Conservation (phyloP, 1,140 invertebrate species). For the Geopemphigus sp. region DNA sequence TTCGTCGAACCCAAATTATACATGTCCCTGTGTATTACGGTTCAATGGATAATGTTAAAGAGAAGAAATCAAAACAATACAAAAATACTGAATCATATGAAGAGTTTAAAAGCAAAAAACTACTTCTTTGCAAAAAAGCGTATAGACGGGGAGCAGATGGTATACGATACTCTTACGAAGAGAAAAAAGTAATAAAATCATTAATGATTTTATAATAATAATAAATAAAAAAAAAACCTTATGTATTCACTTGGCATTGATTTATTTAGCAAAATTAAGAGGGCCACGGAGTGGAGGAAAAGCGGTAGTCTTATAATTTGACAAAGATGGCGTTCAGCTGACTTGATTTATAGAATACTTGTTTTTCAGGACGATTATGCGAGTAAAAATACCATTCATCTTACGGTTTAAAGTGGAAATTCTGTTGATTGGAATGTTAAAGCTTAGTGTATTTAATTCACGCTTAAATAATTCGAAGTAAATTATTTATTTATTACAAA, state of each 20-base stretch:
- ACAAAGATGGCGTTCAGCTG: slow-evolving; percentile 18
- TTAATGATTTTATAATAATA: slow-evolving; percentile 20
- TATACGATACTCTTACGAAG: not conserved
- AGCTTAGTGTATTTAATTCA: slow-evolving; percentile 4
- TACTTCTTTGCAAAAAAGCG: not conserved
- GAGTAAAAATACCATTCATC: slow-evolving; percentile 20
- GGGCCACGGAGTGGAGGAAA: slow-evolving; percentile 31
- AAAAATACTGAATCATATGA: slow-evolving; percentile 13
- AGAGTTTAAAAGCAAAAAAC: slow-evolving; percentile 15
- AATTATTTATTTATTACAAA: not conserved
- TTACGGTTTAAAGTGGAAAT: slow-evolving; percentile 1
- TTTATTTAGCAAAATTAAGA: slow-evolving; percentile 46
- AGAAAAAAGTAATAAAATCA: slow-evolving; percentile 28
- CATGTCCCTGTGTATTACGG: slow-evolving; percentile 32
- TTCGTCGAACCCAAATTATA: slow-evolving; percentile 34
- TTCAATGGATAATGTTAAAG: not conserved
- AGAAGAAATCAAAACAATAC: not conserved
- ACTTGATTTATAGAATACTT: slow-evolving; percentile 43
- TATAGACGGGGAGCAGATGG: slow-evolving; percentile 28
- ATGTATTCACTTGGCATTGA: slow-evolving; percentile 42
- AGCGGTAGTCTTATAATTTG: slow-evolving; percentile 21
- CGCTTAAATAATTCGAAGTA: not conserved
- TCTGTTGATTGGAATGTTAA: slow-evolving; percentile 27
- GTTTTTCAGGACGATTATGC: slow-evolving; percentile 35
- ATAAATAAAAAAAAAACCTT: slow-evolving; percentile 10